These are phyloP conservation scores for Parazoanthus atlanticus DNA, from an alignment of 92 coral and sea anemone genomes.

Conservation along the genomic window DNA sequence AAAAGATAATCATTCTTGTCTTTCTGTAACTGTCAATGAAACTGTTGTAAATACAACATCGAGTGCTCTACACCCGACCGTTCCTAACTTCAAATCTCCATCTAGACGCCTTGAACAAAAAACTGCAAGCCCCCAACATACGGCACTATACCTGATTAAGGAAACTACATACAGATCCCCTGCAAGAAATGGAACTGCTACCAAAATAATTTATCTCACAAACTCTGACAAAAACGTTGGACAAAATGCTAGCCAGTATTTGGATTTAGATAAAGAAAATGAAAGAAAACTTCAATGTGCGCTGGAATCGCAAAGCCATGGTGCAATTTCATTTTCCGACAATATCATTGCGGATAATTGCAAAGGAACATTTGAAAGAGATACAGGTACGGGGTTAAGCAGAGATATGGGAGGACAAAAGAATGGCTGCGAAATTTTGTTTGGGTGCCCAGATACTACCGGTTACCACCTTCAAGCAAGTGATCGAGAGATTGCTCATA, in stretches of 20 bases:
- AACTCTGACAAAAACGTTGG: background rate
- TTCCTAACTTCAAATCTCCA: background rate
- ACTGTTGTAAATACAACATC: background rate
- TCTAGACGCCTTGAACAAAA: background rate
- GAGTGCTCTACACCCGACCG: background rate
- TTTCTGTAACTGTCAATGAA: background rate
- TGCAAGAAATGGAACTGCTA: slow-evolving; percentile 4
- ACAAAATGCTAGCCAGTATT: background rate
- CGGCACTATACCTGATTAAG: slow-evolving; percentile 25
- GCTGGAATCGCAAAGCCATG: background rate
- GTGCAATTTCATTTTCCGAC: background rate
- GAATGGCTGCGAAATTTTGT: background rate
- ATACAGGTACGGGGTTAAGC: background rate
- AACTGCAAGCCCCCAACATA: too few relatives aligned
- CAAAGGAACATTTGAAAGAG: background rate
- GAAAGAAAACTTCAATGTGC: background rate
- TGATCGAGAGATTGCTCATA: background rate
- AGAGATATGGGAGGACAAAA: background rate
- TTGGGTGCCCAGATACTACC: background rate
- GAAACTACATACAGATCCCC: slow-evolving; percentile 3
- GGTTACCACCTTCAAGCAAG: background rate
- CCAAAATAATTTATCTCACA: slow-evolving; percentile 26
- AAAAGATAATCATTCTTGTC: background rate
- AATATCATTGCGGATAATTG: background rate
- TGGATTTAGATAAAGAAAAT: background rate